A percentile compares a stretch with the other conserved stretches of the same genome.
These are phyloP conservation scores for Zaprionus kolodkinae DNA, from an alignment of 1,140 invertebrate species.

Conservation along the genomic window DNA sequence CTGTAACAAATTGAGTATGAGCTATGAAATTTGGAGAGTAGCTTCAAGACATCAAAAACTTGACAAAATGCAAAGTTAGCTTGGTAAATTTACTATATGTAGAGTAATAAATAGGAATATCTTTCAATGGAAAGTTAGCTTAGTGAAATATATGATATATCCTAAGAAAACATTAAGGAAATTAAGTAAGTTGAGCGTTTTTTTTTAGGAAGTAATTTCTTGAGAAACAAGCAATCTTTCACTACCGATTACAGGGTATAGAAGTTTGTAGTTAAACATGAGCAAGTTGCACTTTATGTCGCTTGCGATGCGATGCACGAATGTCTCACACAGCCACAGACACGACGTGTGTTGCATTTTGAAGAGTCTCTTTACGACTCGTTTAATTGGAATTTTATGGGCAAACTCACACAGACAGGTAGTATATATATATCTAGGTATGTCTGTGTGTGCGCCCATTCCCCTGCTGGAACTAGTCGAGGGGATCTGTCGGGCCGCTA, in stretches of 20 bases:
- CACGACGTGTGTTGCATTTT: background rate
- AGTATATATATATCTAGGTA: background rate
- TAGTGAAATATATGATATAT: no score
- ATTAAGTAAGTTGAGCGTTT: no score
- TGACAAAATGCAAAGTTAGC: background rate
- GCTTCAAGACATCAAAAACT: background rate
- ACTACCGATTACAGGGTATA: background rate
- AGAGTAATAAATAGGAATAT: background rate
- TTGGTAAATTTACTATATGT: background rate
- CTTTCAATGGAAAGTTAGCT: no score
- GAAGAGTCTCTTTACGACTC: conserved; percentile 5
- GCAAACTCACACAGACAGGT: background rate
- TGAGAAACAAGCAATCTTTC: background rate
- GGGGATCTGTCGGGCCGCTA: background rate
- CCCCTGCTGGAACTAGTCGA: background rate
- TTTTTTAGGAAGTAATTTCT: no score
- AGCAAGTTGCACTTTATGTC: background rate
- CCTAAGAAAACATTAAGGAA: no score
- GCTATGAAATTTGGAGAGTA: background rate
- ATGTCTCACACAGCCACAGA: background rate
- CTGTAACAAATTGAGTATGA: background rate
- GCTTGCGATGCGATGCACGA: background rate
- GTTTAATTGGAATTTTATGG: conserved; percentile 8
- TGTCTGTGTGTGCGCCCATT: background rate
- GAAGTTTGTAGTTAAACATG: background rate